Evolutionary conservation across 2,113 vertebrate species (phyloP).

Genomic region (Empidonax alnorum): DNA sequence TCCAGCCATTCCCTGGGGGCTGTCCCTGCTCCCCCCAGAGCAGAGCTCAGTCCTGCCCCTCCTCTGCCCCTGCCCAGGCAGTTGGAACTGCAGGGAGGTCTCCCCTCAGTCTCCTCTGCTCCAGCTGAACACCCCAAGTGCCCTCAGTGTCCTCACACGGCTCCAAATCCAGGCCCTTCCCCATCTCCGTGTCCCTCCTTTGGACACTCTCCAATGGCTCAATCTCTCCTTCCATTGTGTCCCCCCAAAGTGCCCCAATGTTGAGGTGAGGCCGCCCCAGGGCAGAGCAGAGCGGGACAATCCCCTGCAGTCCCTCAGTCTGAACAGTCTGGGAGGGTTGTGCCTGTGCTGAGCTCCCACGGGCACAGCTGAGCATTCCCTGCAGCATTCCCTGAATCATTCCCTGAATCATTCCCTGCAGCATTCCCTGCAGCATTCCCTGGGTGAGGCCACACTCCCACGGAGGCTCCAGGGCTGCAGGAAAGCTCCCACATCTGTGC

Average conservation of each 20-base stretch:
- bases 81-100: too few species aligned
- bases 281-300: background rate
- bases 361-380: background rate
- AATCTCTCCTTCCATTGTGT: background rate
- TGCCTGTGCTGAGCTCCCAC: background rate
- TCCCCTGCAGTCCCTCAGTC: fast-evolving
- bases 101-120: too few species aligned
- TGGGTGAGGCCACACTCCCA: background rate
- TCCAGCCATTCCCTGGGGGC: too few species aligned
- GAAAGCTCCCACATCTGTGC: background rate
- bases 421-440: background rate
- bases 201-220: background rate
- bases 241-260: background rate
- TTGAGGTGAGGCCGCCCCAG: background rate
- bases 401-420: background rate
- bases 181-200: background rate
- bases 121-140: too few species aligned
- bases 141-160: too few species aligned
- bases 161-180: background rate
- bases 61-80: background rate
- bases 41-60: background rate
- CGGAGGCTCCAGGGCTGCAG: background rate
- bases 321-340: too few species aligned
- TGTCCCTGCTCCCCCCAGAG: background rate
- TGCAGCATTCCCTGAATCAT: background rate